phyloP scores from a whole-genome alignment of 2,113 vertebrate genomes.

The Psittacula cyanocephala region DNA sequence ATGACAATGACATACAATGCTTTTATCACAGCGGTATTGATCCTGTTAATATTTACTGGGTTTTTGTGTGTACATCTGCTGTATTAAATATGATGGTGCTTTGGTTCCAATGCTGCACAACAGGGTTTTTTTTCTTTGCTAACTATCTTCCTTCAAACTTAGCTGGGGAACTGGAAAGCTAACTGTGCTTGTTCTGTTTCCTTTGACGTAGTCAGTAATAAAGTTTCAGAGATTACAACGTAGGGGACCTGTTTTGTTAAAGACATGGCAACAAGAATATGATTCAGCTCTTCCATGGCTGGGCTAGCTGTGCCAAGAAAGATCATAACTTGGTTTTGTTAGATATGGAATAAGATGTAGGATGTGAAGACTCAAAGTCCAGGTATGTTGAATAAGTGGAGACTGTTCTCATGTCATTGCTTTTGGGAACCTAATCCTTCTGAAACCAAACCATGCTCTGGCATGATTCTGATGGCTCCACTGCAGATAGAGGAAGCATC shows the following conservation, averaged over 20 bases:
- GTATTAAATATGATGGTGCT: not conserved
- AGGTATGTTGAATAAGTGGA: not conserved
- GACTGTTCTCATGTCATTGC: not conserved
- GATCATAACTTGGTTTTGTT: not conserved
- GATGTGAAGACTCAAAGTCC: not conserved
- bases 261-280: not conserved
- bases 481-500: not conserved
- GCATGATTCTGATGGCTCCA: not conserved
- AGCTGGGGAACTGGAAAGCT: not conserved
- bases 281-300: not conserved
- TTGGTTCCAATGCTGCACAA: not conserved
- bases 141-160: not conserved
- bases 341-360: not conserved
- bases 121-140: not conserved
- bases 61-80: not conserved
- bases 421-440: not conserved
- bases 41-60: not conserved
- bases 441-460: not conserved
- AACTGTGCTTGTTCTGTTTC: not conserved
- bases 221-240: not conserved
- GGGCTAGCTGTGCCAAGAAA: not conserved
- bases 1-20: not conserved
- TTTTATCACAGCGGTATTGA: not conserved
- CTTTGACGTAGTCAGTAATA: not conserved
- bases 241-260: not conserved